phyloP scores from a whole-genome alignment of 2,888 invertebrate genomes.

The Digitonthophagus gazella region DNA sequence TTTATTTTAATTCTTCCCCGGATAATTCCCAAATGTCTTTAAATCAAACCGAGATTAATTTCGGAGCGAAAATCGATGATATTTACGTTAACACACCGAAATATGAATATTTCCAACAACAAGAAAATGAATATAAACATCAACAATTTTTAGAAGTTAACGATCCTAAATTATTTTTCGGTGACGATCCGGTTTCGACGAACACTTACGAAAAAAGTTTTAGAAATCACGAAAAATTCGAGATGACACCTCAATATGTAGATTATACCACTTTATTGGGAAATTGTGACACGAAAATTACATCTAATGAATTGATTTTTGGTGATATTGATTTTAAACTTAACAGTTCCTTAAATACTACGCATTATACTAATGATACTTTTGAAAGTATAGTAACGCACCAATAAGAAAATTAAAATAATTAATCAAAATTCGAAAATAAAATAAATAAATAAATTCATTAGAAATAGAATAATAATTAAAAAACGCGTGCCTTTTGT shows the following conservation, averaged over 20 bases:
- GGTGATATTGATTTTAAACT: conserved; percentile 49
- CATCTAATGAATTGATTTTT: conserved; percentile 39
- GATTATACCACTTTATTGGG: conserved; percentile 46
- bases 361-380: conserved; percentile 30
- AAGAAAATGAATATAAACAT: conserved; percentile 33
- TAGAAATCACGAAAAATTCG: conserved; percentile 26
- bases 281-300: conserved; percentile 43
- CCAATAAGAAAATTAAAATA: conserved; percentile 13
- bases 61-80: conserved; percentile 27
- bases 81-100: conserved; percentile 19
- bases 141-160: conserved; percentile 29
- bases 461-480: too few species aligned
- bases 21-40: conserved; percentile 52
- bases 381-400: conserved; percentile 28
- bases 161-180: conserved; percentile 37
- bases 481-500: conserved; percentile 32
- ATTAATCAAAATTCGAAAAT: conserved; percentile 1
- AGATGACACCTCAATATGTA: conserved; percentile 43
- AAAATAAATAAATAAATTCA: too few species aligned
- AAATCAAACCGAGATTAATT: conserved; percentile 35
- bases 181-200: conserved; percentile 33
- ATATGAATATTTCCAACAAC: conserved; percentile 29
- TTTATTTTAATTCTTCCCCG: conserved; percentile 54
- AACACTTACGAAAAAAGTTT: conserved; percentile 20
- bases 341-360: conserved; percentile 35